Conservation (phyloP, 2,797 vertebrate genomes). For the Sparidentex hasta region DNA sequence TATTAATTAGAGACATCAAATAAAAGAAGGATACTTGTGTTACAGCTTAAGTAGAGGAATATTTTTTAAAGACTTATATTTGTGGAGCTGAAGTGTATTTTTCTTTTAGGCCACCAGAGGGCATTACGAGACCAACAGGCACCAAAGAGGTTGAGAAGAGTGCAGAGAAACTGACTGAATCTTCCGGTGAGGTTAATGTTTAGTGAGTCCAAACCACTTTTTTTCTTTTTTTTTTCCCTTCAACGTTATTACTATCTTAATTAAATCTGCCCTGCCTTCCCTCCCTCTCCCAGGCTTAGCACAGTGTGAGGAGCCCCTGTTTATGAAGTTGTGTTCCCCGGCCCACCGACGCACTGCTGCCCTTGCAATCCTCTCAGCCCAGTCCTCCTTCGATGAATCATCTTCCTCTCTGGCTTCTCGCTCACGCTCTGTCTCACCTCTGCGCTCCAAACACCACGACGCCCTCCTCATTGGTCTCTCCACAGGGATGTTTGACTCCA, state of each 20-base stretch:
- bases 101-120: conserved; percentile 77
- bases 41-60: not conserved
- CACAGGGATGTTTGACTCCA: conserved; percentile 95
- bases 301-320: conserved; percentile 85
- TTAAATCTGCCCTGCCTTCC: conserved; percentile 23
- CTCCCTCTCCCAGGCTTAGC: conserved; percentile 44
- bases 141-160: conserved; percentile 44
- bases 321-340: conserved; percentile 87
- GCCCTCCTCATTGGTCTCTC: conserved; percentile 94
- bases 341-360: conserved; percentile 83
- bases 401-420: conserved; percentile 87
- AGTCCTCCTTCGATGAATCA: conserved; percentile 92
- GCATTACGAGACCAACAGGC: conserved; percentile 40
- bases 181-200: conserved; percentile 66
- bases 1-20: not conserved
- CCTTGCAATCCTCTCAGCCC: conserved; percentile 87
- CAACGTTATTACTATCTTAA: conserved; percentile 31
- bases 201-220: not conserved
- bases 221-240: not conserved
- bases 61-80: not conserved
- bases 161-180: conserved; percentile 66
- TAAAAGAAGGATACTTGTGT: no score
- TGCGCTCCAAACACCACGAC: conserved; percentile 88
- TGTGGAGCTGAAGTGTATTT: conserved; percentile 20
- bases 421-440: conserved; percentile 92